Evolutionary conservation across 2,888 invertebrate species (phyloP).

Genomic region (Dendrolimus pini): DNA sequence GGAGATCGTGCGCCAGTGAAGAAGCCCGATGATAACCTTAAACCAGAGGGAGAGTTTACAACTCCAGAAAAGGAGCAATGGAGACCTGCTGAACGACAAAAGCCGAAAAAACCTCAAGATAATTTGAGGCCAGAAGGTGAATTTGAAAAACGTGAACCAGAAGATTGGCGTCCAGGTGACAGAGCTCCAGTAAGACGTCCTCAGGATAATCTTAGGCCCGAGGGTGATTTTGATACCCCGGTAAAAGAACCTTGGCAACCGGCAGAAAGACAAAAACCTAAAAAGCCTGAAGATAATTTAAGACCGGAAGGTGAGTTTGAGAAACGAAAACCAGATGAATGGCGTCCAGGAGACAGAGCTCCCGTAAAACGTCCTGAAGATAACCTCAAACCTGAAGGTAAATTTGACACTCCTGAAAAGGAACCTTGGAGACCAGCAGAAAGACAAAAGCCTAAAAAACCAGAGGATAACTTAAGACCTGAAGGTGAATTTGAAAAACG

Average conservation of each 20-base stretch:
- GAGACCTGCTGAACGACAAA: constrained; percentile 49
- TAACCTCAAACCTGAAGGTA: constrained; percentile 69
- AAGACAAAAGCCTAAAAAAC: constrained; percentile 65
- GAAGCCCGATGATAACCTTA: constrained; percentile 70
- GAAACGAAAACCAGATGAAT: constrained; percentile 40
- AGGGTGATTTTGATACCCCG: constrained; percentile 63
- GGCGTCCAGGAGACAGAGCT: constrained; percentile 52
- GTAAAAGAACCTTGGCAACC: constrained; percentile 51
- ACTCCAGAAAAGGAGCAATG: constrained; percentile 55
- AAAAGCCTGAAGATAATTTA: constrained; percentile 64
- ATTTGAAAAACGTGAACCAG: constrained; percentile 73
- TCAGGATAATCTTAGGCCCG: constrained; percentile 68
- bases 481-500: constrained; percentile 34
- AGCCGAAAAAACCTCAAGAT: constrained; percentile 51
- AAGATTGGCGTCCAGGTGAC: constrained; percentile 45
- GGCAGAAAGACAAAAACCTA: constrained; percentile 46
- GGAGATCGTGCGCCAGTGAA: constrained; percentile 58
- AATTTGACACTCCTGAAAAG: constrained; percentile 40
- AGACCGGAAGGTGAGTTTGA: constrained; percentile 66
- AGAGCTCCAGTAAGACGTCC: constrained; percentile 62
- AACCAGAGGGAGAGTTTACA: constrained; percentile 64
- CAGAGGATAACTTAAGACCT: constrained; percentile 73
- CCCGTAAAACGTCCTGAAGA: constrained; percentile 58
- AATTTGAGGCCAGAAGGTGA: constrained; percentile 75
- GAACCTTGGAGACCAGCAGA: constrained; percentile 41